Evolutionary conservation across 2,113 vertebrate species (phyloP).

Genomic region (Dipodomys ordii): DNA sequence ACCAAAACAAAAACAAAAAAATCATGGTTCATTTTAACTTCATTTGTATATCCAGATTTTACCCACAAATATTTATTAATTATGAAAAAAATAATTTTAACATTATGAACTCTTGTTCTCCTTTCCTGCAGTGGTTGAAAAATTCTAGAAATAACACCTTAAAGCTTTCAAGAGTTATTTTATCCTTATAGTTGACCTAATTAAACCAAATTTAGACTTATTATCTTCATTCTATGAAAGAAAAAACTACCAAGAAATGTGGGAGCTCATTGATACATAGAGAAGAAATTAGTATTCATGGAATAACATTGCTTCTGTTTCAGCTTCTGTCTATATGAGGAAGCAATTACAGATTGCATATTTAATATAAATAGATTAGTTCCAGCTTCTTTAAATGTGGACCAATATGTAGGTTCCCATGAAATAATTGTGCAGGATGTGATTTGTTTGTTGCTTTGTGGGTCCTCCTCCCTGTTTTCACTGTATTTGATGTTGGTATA

Average conservation of each 20-base stretch:
- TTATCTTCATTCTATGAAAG: neutral
- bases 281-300: slow-evolving; percentile 33
- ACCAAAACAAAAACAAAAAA: neutral
- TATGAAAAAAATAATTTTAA: neutral
- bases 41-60: slow-evolving; percentile 30
- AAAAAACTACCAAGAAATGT: neutral
- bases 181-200: slow-evolving; percentile 1
- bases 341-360: slow-evolving; percentile 6
- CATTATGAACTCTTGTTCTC: neutral
- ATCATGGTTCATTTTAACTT: neutral
- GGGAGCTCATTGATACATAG: neutral
- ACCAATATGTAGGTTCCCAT: neutral
- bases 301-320: neutral
- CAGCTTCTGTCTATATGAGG: neutral
- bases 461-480: too few relatives aligned
- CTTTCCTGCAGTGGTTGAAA: slow-evolving; percentile 4
- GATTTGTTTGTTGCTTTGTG: too few relatives aligned
- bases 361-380: neutral
- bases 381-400: neutral
- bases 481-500: too few relatives aligned
- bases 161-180: neutral
- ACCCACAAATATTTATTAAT: slow-evolving; percentile 8
- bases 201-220: neutral
- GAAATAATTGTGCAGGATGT: neutral
- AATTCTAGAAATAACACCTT: slow-evolving; percentile 29